These are phyloP conservation scores for Eumaeus atala DNA, from an alignment of 1,140 invertebrate genomes.

Conservation along the genomic window DNA sequence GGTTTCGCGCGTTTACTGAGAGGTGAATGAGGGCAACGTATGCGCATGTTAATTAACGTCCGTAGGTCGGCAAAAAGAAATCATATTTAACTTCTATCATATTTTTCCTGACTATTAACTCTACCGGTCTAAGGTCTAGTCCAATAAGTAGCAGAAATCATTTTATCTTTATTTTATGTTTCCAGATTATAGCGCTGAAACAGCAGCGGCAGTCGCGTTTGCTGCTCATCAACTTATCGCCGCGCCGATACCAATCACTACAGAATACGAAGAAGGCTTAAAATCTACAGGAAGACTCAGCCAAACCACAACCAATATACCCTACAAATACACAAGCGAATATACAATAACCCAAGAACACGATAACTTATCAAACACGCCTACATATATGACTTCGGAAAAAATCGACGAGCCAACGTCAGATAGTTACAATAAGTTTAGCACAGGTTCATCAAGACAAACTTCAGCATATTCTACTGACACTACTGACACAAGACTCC, in stretches of 20 bases:
- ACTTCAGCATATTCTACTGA: constrained; percentile 18
- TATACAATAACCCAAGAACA: constrained; percentile 36
- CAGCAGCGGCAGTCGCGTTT: constrained; percentile 62
- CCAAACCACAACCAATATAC: constrained; percentile 32
- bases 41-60: too few relatives aligned
- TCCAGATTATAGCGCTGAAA: constrained; percentile 55
- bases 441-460: constrained; percentile 13
- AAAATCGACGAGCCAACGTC: constrained; percentile 22
- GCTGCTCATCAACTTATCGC: constrained; percentile 63
- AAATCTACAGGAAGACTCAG: constrained; percentile 36
- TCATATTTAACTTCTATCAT: too few relatives aligned
- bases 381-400: constrained; percentile 15
- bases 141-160: too few relatives aligned
- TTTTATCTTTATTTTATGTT: neutral
- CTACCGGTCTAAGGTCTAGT: too few relatives aligned
- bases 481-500: constrained; percentile 17
- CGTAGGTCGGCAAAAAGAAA: too few relatives aligned
- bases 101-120: too few relatives aligned
- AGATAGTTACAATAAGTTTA: constrained; percentile 14
- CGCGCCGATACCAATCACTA: constrained; percentile 58
- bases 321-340: constrained; percentile 32
- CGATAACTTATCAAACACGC: constrained; percentile 28
- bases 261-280: constrained; percentile 47
- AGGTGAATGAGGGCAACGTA: too few relatives aligned
- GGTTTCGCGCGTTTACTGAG: too few relatives aligned